Base-by-base conservation (phyloP, 2,797 vertebrate species). In the Chaunax sp. region DNA sequence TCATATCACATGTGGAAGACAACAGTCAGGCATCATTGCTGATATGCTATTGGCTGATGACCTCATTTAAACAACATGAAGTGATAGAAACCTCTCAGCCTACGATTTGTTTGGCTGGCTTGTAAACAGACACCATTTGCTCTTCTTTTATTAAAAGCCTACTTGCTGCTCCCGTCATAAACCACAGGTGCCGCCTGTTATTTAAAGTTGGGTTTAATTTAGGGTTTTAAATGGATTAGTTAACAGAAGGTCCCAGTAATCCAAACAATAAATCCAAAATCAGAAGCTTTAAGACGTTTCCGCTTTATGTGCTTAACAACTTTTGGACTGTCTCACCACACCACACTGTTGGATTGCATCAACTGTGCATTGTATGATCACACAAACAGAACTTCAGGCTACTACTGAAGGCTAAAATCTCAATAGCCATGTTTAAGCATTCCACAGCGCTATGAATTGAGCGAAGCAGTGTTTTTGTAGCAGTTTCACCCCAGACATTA, bases 61-160 rank as follows among this genome's bases (percentile, higher is more conserved):
- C 22, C 35, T 47, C 3, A 25, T 47, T 53, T 11, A 64, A 64
- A 57, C 58, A 55, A 20, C 43, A 49, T 41, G 6, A 50, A 1
- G 1, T 1, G 4, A 50, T 44, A 13, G 26, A 56, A n/a, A n/a
- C n/a, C 56, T 18, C 26, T 35, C 45, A 23, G 20, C 14, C 14
- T 49, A 18, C 15, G 3, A 6, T 52, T 43, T 67, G 64, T 66
- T 66, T 49, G 50, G 25, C 45, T 12, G 16, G 10, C 22, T 16
- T 52, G 28, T 37, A 52, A 45, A 28, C 40, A 18, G 4, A n/a
- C 14, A 23, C 10, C 50, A 52, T 30, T 30, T 23, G 23, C 44
- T 57, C 11, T 15, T 22, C n/a, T 20, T 30, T 30, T 9, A 9
- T 30, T 30, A 30, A 30, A 5, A 30, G 9, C 5, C 28, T 30